phyloP scores from a whole-genome alignment of 2,888 invertebrate genomes.

The Pemphredon lugubris region DNA sequence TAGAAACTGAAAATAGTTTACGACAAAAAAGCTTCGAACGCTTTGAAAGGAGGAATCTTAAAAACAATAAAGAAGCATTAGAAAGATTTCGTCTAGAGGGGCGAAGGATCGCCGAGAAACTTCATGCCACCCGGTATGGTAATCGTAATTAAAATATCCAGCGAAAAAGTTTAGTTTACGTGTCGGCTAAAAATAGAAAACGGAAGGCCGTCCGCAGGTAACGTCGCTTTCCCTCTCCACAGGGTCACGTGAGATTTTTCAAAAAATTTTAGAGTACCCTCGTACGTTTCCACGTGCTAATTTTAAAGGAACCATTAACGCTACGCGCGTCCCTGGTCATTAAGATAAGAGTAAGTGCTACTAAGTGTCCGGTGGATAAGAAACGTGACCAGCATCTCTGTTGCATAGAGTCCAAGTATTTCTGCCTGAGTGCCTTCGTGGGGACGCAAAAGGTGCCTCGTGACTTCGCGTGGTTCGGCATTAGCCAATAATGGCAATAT shows the following conservation, averaged over 20 bases:
- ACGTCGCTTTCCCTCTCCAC: too few species aligned
- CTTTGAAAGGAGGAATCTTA: too few species aligned
- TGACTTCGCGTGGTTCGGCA: conserved; percentile 20
- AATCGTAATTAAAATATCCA: too few species aligned
- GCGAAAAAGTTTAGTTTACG: too few species aligned
- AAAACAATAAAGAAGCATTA: too few species aligned
- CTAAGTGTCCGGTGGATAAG: conserved; percentile 81
- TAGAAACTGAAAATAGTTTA: too few species aligned
- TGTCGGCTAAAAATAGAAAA: too few species aligned
- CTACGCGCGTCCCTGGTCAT: conserved; percentile 79
- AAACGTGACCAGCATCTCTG: conserved; percentile 68
- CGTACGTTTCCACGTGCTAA: conserved; percentile 70
- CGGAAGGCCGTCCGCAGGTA: too few species aligned
- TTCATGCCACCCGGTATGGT: too few species aligned
- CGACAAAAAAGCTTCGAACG: too few species aligned
- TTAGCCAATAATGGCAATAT: conserved; percentile 13
- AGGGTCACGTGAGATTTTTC: conserved; percentile 37
- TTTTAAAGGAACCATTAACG: conserved; percentile 80
- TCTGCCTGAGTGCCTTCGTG: conserved; percentile 9
- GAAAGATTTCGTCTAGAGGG: too few species aligned
- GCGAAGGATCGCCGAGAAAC: too few species aligned
- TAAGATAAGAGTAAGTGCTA: conserved; percentile 81
- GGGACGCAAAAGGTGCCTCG: conserved; percentile 12
- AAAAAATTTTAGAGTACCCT: conserved; percentile 66
- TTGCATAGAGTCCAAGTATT: conserved; percentile 49